A percentile compares a stretch with the other conserved stretches of the same genome.
Conservation (phyloP, 2,888 invertebrate species). For the Trachelus stipa region DNA sequence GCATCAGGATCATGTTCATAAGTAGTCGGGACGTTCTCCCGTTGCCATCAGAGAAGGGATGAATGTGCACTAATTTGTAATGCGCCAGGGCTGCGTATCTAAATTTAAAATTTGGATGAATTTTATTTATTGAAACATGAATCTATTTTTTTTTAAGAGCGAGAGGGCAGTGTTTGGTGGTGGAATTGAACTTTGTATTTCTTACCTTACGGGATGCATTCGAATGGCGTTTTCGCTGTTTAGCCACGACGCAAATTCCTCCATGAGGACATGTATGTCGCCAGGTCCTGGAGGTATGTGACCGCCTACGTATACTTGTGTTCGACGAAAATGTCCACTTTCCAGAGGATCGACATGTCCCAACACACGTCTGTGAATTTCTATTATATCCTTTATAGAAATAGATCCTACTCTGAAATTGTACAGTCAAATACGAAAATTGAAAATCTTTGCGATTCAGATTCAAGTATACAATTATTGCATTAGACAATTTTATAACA, state of each 20-base stretch:
- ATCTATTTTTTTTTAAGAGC: neutral
- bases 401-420: slow-evolving; percentile 77
- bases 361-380: slow-evolving; percentile 91
- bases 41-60: slow-evolving; percentile 97
- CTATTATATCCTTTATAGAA: slow-evolving; percentile 86
- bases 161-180: neutral
- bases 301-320: slow-evolving; percentile 95
- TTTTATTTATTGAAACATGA: neutral
- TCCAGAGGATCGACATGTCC: slow-evolving; percentile 95
- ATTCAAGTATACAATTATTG: neutral
- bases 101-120: slow-evolving; percentile 27
- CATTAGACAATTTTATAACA: no score
- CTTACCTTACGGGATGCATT: slow-evolving; percentile 86
- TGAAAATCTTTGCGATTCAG: neutral
- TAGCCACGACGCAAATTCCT: slow-evolving; percentile 91
- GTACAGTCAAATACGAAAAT: neutral
- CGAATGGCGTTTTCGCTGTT: slow-evolving; percentile 88
- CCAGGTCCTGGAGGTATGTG: slow-evolving; percentile 92
- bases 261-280: slow-evolving; percentile 84
- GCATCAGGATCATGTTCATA: slow-evolving; percentile 96
- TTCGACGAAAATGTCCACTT: slow-evolving; percentile 88
- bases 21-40: slow-evolving; percentile 94
- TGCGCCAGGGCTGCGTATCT: slow-evolving; percentile 96
- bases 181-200: neutral
- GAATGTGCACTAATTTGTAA: slow-evolving; percentile 96